These are phyloP conservation scores for Iguana delicatissima DNA, from an alignment of 2,797 vertebrate species.

Conservation along the genomic window DNA sequence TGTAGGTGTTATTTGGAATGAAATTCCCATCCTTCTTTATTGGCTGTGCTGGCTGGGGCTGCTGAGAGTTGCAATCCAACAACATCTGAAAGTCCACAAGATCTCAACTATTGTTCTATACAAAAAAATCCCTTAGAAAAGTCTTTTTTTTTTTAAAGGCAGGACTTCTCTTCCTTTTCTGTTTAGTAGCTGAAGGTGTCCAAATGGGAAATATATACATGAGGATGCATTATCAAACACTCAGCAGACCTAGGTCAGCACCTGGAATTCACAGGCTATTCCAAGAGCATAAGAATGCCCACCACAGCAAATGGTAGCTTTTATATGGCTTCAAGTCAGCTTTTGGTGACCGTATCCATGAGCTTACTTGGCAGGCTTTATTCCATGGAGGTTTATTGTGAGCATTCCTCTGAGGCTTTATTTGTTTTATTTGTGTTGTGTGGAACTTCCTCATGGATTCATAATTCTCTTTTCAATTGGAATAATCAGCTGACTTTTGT, in stretches of 20 bases:
- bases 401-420: no score
- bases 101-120: neutral
- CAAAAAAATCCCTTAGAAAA: neutral
- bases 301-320: no score
- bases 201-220: neutral
- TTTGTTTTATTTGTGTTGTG: slow-evolving; percentile 13
- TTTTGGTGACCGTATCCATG: no score
- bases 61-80: no score
- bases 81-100: no score
- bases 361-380: no score
- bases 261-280: neutral
- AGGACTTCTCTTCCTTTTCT: neutral
- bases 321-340: no score
- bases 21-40: no score
- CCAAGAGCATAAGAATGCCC: neutral
- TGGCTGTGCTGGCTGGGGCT: no score
- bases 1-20: no score
- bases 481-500: slow-evolving; percentile 23
- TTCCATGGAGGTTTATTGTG: no score
- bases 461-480: neutral
- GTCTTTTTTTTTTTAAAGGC: neutral
- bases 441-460: slow-evolving; percentile 12
- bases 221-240: neutral
- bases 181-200: neutral
- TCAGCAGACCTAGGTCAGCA: neutral